These are phyloP conservation scores for Melikaiella ostensackeni DNA, from an alignment of 2,888 invertebrate species.

Conservation along the genomic window DNA sequence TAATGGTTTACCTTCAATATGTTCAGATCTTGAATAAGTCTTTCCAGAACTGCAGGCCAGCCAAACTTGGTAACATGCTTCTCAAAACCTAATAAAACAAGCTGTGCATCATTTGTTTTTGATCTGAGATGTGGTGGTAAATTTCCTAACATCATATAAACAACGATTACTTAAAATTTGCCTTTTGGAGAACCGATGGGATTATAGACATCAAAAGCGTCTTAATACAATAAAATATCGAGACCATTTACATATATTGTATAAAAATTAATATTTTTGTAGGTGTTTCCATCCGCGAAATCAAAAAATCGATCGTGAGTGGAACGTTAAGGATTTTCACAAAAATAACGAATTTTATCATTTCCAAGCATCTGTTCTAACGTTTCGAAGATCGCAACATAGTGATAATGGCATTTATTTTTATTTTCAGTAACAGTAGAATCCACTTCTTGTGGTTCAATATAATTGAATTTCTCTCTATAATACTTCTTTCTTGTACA, in stretches of 20 bases:
- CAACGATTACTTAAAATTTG: constrained; percentile 60
- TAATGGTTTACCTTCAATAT: too few species aligned
- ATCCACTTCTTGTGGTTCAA: too few species aligned
- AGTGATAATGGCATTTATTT: too few species aligned
- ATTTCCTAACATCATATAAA: constrained; percentile 62
- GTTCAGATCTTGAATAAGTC: constrained; percentile 57
- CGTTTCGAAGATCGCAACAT: neutral
- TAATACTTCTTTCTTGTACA: too few species aligned
- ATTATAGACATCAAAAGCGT: constrained; percentile 65
- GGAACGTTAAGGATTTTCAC: neutral
- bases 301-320: neutral
- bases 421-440: too few species aligned
- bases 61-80: constrained; percentile 58
- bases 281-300: neutral
- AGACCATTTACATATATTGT: neutral
- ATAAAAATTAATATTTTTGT: constrained; percentile 30
- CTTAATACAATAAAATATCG: constrained; percentile 59
- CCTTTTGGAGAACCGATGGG: constrained; percentile 60
- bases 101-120: constrained; percentile 58
- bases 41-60: constrained; percentile 52
- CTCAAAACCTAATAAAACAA: constrained; percentile 59
- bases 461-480: too few species aligned
- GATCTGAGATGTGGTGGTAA: constrained; percentile 56
- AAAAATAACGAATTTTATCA: neutral
- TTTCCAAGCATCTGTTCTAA: neutral